These are phyloP conservation scores for Asteroscopus sphinx DNA, from an alignment of 2,888 invertebrate species.

Conservation along the genomic window DNA sequence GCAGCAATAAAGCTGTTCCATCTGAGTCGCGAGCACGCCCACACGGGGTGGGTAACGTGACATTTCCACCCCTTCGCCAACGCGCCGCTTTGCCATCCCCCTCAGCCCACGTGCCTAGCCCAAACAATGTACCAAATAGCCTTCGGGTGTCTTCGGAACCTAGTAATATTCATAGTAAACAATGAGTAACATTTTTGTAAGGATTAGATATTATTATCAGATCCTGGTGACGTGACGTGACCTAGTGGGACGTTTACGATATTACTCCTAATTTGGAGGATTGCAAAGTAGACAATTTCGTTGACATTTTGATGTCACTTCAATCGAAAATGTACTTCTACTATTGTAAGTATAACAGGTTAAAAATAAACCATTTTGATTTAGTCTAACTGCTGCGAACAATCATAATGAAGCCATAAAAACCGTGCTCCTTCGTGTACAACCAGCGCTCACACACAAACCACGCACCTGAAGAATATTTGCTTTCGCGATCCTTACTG, in stretches of 20 bases:
- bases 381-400: no score
- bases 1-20: conserved; percentile 61
- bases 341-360: no score
- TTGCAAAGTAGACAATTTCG: background rate
- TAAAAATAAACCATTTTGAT: no score
- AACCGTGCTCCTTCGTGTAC: no score
- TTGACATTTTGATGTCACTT: no score
- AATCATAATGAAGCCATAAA: no score
- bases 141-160: conserved; percentile 50
- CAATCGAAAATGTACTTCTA: background rate
- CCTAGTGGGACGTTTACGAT: conserved; percentile 6
- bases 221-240: conserved; percentile 4
- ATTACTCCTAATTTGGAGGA: background rate
- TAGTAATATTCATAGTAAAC: conserved; percentile 62
- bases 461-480: no score
- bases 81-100: conserved; percentile 44
- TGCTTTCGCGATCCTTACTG: no score
- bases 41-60: conserved; percentile 72
- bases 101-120: conserved; percentile 65
- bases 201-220: conserved; percentile 6
- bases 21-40: conserved; percentile 63
- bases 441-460: no score
- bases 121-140: conserved; percentile 60
- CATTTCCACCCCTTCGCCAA: conserved; percentile 68
- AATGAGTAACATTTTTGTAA: conserved; percentile 47